Base-by-base conservation (phyloP, 1,140 invertebrate species). In the Drosophila pruinosa region DNA sequence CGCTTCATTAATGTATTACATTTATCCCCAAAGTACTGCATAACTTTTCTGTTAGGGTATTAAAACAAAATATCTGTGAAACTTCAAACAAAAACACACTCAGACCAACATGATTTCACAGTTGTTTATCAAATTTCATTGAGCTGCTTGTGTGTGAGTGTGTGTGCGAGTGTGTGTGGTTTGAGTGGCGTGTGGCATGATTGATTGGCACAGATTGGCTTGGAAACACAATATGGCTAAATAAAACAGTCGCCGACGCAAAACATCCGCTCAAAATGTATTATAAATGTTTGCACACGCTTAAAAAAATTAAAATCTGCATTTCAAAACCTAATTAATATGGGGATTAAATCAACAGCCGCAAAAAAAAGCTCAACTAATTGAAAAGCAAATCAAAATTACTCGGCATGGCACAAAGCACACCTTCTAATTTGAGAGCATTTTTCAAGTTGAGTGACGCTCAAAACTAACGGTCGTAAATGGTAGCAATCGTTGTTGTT, bases 201-300 rank as follows among this genome's bases (percentile, higher is more conserved):
- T 83, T 83, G 80, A 86, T 83, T 80, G 70, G 54, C 76, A 54
- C 15, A 85, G 80, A 76, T 76, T 85, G 72, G 59, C 59, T 43
- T 54, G 57, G 57, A 86, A 86, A 70, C 24, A 67, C 64, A 69
- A 75, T 69, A 69, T 54, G 71, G 17, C 14, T 12, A 75, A 52
- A 38, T 22, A 50, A 64, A 17, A 63, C 10, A 24, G 15, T 22
- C n/a, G 17, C 6, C 26, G 48, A 17, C 3, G 12, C 26, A 47
- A n/a, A 39, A 68, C 15, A 63, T 41, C 7, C 38, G 22, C 47
- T 64, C n/a, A 6, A 50, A 39, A 54, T 53, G 31, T 52, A 31
- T 45, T 21, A 53, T 50, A 45, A 36, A 65, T 70, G n/a, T n/a
- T n/a, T n/a, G n/a, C n/a, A 62, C 48, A 48, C 50, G 28, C 36